Base-by-base conservation (phyloP, 1,140 invertebrate species). In the Nilaparvata lugens region DNA sequence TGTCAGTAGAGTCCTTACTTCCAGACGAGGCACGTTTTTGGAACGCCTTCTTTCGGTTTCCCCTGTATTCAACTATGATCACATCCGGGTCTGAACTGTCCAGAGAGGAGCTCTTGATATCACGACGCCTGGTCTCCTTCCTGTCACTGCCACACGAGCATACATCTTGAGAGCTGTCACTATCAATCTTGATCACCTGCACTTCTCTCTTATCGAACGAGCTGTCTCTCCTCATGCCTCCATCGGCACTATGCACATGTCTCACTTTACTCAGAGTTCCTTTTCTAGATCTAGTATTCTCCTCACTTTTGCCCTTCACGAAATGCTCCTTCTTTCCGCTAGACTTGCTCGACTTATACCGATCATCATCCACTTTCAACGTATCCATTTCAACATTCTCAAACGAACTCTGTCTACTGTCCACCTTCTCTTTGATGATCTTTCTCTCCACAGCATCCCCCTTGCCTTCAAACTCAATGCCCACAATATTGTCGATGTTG, bases 1-100 rank as follows among this genome's bases (percentile, higher is more conserved):
- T 60, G 2, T 66, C 65, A 23, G 64, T 48, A 6, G 62, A 64
- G 42, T 61, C 66, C 56, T 66, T 67, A 62, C 68, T 67, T n/a
- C 63, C 66, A 9, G 68, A 69, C 0, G 66, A 67, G n/a, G 62
- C 59, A 54, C 64, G 63, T 53, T 66, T 69, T 48, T 66, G 56
- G 52, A 69, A 66, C 38, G 68, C 68, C 52, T 62, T 60, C 35
- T 65, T 68, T 16, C 64, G 61, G 40, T 64, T 69, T 7, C 65
- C 63, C 57, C 67, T 63, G 56, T 70, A 70, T 56, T 70, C 69
- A 11, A 70, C 68, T 60, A 70, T 69, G 23, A 68, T 68, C 5
- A 69, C 64, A 52, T 69, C 67, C 11, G 64, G 62, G 60, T 68
- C 62, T 35, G 59, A 43, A 35, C 59, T 62, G 21, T 66, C 67